Evolutionary conservation across 2,888 invertebrate genomes (phyloP), one percentile per base, ranked within the genome.

Genomic region (Caradrina clavipalpis): DNA sequence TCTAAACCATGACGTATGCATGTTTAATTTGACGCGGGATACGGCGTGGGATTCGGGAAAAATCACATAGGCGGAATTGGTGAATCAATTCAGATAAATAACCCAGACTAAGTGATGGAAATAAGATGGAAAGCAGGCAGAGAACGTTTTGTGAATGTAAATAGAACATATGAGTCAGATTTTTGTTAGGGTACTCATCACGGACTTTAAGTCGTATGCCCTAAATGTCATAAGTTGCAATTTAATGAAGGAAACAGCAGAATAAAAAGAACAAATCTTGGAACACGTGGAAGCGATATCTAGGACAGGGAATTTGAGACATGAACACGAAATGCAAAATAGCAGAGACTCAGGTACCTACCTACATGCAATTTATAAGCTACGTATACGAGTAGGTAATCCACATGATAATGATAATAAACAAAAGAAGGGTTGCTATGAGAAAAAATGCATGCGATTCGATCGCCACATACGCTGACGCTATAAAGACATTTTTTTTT

Each of bases 21-120:
- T 74, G 70, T 72, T 74, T 71, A 66, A 79, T 75, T 77, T 76
- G 80, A 84, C 55, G 64, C 73, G 73, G 63, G 71, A 73, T 79
- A 75, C 74, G 22, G 78, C 71, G 83, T 83, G 81, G 80, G 79
- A 51, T 70, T 84, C 69, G 66, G 72, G 80, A 82, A 85, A 83
- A 84, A 77, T 73, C 54, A 19, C 31, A 63, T 62, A 71, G 68
- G 73, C 45, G 58, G 72, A 75, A 72, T 80, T 80, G 78, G 79
- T 85, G 84, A 80, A 82, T 84, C 82, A 76, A 83, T 73, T 77
- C 73, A 77, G 76, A 83, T 78, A 74, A 68, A 80, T 85, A 84
- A 82, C 76, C 64, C 73, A 77, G 72, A 64, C 59, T 21, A 35
- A 72, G 60, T 67, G 22, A n/a, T n/a, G n/a, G n/a, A n/a, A n/a